Conservation (phyloP, 2,797 vertebrate genomes). For the Semotilus atromaculatus region DNA sequence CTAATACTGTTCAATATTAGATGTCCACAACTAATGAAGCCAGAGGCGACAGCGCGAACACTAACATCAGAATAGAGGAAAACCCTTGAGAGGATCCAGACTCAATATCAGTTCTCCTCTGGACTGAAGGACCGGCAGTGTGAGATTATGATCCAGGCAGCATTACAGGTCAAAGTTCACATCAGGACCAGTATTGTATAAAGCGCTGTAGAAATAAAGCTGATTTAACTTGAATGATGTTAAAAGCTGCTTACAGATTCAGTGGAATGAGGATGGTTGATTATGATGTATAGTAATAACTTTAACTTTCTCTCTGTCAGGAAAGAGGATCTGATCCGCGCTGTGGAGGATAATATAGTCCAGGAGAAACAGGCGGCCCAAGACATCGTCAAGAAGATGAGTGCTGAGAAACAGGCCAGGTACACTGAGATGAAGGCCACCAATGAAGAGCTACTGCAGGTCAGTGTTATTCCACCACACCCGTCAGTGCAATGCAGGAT, state of each 20-base stretch:
- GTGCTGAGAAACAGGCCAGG: conserved; percentile 84
- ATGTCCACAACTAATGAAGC: no score
- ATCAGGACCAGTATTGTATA: not conserved
- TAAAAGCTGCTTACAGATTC: not conserved
- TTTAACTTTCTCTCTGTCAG: conserved; percentile 69
- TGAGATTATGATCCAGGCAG: no score
- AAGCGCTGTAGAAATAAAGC: not conserved
- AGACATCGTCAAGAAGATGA: conserved; percentile 89
- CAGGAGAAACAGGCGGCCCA: conserved; percentile 86
- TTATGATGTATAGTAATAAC: not conserved
- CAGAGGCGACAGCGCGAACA: no score
- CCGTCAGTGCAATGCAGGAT: no score
- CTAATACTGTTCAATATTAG: no score
- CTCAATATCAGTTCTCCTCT: no score
- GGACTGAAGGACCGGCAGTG: no score
- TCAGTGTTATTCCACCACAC: no score
- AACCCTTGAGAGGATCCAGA: no score
- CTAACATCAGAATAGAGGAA: no score
- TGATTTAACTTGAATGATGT: not conserved
- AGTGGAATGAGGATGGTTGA: not conserved
- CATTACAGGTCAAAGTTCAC: no score
- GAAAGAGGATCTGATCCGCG: conserved; percentile 87
- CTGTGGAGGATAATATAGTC: conserved; percentile 85
- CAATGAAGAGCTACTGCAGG: conserved; percentile 87
- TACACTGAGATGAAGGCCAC: conserved; percentile 86